Evolutionary conservation across 2,888 invertebrate species (phyloP), one percentile per base, ranked within the genome.

Genomic region (Lamellibrachia satsuma): DNA sequence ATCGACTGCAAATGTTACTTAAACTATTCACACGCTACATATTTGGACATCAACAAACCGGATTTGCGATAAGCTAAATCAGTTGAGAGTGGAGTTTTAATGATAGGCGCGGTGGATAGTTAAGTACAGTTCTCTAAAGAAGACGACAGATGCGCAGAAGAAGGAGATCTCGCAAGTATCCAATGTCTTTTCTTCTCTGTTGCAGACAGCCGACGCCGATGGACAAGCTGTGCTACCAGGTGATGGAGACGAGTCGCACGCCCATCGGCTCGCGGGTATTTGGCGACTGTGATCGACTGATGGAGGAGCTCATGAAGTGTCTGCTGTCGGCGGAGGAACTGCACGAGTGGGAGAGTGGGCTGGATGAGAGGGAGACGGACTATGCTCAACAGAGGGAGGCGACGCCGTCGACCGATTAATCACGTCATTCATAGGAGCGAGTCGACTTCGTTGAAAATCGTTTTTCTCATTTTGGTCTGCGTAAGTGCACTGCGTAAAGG

Each of bases 271-370:
- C 94, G 57, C 94, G 95, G n/a, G 94, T 95, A 60, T 94, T 94
- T 93, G 94, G 94, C 39, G 95, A 95, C 94, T 95, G 95, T 93
- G 95, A 95, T 93, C 93, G 93, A 91, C 93, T 95, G n/a, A 95
- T 95, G 94, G 60, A 92, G 75, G 94, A 94, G 90, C 93, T 95
- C 52, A 95, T 95, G 95, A 91, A 90, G 52, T 92, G 92, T 51
- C 60, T 95, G 22, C 93, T 95, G 90, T 92, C 93, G 1, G 90
- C 92, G 8, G 94, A 94, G 8, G 94, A 94, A 11, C 92, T 94
- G 7, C 7, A 93, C 8, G 93, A 94, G 2, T 95, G 95, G 95
- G 94, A 94, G 93, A 94, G 93, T 1, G 95, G 91, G 7, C 92
- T 94, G 60, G 93, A 92, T 8, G 57, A 91, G 52, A 55, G 94